phyloP scores from a whole-genome alignment of 2,888 invertebrate genomes.

The Odontomyia ornata region DNA sequence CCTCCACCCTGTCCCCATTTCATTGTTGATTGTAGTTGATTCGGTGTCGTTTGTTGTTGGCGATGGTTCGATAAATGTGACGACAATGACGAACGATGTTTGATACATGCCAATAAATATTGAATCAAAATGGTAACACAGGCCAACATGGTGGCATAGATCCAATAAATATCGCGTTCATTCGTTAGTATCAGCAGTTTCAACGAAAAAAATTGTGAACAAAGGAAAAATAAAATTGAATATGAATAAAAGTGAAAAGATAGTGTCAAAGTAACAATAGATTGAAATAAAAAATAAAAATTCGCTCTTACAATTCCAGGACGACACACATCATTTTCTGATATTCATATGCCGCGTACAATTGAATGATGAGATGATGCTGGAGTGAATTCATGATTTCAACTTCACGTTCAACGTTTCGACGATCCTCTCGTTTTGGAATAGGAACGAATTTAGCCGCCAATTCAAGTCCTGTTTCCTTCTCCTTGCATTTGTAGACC shows the following conservation, averaged over 20 bases:
- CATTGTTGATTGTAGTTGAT: not conserved
- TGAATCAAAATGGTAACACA: not conserved
- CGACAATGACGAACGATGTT: not conserved
- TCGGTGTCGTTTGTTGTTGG: not conserved
- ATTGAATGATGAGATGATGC: slow-evolving; percentile 94
- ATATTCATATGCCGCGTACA: slow-evolving; percentile 97
- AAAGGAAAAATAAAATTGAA: slow-evolving; percentile 4
- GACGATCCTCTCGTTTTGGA: slow-evolving; percentile 83
- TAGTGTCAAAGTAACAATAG: not conserved
- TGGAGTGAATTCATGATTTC: slow-evolving; percentile 95
- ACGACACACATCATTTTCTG: slow-evolving; percentile 95
- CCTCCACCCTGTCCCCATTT: slow-evolving; percentile 84
- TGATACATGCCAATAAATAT: not conserved
- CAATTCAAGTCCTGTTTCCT: slow-evolving; percentile 78
- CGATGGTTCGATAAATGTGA: slow-evolving; percentile 25
- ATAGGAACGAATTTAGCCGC: slow-evolving; percentile 95
- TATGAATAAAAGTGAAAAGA: not conserved
- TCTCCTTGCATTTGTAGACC: slow-evolving; percentile 91
- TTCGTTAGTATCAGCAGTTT: not conserved
- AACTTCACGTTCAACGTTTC: slow-evolving; percentile 94
- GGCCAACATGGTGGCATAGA: not conserved
- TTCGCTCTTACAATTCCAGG: slow-evolving; percentile 89
- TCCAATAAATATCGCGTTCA: too few relatives aligned
- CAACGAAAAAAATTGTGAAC: not conserved
- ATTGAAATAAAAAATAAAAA: slow-evolving; percentile 3